Conservation (phyloP, 2,113 vertebrate species). For the Scalopus aquaticus region DNA sequence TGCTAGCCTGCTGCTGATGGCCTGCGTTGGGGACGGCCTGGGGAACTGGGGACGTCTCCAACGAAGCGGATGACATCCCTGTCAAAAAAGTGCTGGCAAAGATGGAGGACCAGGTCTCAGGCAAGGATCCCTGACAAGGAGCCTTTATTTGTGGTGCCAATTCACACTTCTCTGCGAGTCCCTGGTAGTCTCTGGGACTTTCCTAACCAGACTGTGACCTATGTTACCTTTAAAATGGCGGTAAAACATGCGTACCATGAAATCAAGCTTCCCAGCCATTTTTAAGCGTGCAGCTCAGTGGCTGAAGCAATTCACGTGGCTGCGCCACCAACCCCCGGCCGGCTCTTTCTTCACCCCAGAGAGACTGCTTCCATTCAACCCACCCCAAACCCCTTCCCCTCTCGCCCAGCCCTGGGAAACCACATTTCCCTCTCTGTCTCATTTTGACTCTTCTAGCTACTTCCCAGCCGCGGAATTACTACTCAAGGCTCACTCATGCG, state of each 20-base stretch:
- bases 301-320: background rate
- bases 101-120: background rate
- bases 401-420: no score
- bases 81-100: background rate
- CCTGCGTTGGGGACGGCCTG: background rate
- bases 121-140: background rate
- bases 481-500: background rate
- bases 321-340: background rate
- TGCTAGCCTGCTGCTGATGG: background rate
- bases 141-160: background rate
- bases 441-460: no score
- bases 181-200: background rate
- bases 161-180: background rate
- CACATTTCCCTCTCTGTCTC: background rate
- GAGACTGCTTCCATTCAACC: background rate
- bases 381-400: fast-evolving
- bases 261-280: background rate
- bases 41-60: background rate
- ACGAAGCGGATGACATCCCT: background rate
- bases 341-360: background rate
- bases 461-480: background rate
- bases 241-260: background rate
- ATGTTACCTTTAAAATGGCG: background rate
- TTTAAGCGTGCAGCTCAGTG: background rate
- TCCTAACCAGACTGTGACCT: background rate